Base-by-base conservation (phyloP, 2,888 invertebrate species). In the Idaea dimidiata region DNA sequence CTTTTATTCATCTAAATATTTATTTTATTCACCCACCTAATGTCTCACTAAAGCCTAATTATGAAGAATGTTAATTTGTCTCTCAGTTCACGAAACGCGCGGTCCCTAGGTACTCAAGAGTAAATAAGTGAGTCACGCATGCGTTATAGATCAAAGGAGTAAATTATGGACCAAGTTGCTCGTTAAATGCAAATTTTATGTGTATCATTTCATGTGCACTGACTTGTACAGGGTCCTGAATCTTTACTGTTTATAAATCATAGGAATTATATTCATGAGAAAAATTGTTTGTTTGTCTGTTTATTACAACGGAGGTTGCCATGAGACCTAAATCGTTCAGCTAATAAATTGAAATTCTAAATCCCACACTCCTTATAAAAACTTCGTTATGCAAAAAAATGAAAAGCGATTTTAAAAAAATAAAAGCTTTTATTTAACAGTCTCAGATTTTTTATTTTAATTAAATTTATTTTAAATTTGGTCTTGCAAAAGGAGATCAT, bases 121-220 rank as follows among this genome's bases (percentile, higher is more conserved):
- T 69, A 76, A 80, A 81, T 78, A 74, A 76, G 73, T 76, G 72
- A 75, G 69, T 81, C 75, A 75, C 74, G 74, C 78, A 75, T 74
- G 74, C 78, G 79, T 73, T 73, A 67, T 65, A 79, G 75, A 79
- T 81, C 79, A 85, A 86, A 83, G 77, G 77, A 70, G 78, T 81
- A 78, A 63, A 80, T 80, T 80, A 81, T 71, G 69, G 64, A 72
- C 72, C 67, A 74, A 76, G 76, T 76, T 77, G 69, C 73, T 75
- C 72, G 73, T 75, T 77, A 78, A 70, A 78, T 77, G 74, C 68
- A 75, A 79, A 71, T 72, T 72, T 61, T 54, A 10, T 58, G 17
- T 57, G 24, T 64, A 53, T 63, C 59, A 64, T 61, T 66, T 59
- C 61, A 64, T 67, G 54, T 63, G 61, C 63, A 61, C 32, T 64